Percentiles rank a stretch among this genome's conserved stretches.
phyloP scores from a whole-genome alignment of 1,140 invertebrate species.

The Drosophila tani region DNA sequence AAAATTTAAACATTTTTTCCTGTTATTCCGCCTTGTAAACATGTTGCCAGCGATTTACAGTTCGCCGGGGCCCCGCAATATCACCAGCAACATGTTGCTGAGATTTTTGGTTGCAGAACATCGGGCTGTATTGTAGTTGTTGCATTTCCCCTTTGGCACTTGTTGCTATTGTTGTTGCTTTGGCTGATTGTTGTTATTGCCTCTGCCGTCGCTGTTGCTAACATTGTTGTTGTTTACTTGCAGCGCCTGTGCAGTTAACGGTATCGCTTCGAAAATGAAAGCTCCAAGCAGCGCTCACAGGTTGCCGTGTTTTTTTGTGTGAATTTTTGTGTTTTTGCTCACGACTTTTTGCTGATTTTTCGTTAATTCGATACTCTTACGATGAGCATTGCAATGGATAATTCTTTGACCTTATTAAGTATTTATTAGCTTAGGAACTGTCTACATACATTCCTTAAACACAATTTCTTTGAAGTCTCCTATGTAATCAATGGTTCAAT shows the following conservation, averaged over 20 bases:
- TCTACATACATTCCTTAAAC: not conserved
- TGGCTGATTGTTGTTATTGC: constrained; percentile 51
- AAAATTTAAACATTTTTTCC: constrained; percentile 84
- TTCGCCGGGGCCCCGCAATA: constrained; percentile 50
- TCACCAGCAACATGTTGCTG: constrained; percentile 35
- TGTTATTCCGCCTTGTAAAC: constrained; percentile 81
- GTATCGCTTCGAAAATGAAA: constrained; percentile 83
- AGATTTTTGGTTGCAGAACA: constrained; percentile 14
- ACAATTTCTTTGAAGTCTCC: too few relatives aligned
- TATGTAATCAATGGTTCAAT: not conserved
- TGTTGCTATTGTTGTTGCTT: constrained; percentile 61
- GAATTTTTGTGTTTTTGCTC: constrained; percentile 63
- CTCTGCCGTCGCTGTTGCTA: constrained; percentile 28
- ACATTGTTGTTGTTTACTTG: constrained; percentile 70
- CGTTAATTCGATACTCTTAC: constrained; percentile 31
- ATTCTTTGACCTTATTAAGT: not conserved
- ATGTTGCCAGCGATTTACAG: constrained; percentile 73
- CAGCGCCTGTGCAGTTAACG: constrained; percentile 73
- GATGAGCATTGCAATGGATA: not conserved
- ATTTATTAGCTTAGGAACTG: not conserved
- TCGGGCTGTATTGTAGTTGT: constrained; percentile 46
- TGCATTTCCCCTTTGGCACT: constrained; percentile 79
- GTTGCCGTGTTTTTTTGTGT: constrained; percentile 63
- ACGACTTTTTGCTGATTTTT: constrained; percentile 55
- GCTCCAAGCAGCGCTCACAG: constrained; percentile 69